These are phyloP conservation scores for Drosophila seclusa DNA, from an alignment of 2,888 invertebrate species.

Conservation along the genomic window DNA sequence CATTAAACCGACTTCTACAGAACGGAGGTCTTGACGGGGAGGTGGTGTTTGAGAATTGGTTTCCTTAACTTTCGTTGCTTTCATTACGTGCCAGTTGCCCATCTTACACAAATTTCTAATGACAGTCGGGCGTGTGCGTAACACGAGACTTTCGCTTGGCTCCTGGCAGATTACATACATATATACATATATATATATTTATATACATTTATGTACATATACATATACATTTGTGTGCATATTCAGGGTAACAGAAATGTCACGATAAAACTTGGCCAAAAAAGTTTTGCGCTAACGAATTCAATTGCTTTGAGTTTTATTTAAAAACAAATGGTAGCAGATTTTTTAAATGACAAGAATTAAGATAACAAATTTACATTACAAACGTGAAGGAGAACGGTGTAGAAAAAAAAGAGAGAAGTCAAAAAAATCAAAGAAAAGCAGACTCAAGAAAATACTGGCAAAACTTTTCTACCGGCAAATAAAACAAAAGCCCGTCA, in stretches of 20 bases:
- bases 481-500: slow-evolving; percentile 75
- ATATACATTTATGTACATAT: neutral
- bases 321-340: slow-evolving; percentile 72
- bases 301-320: slow-evolving; percentile 75
- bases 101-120: slow-evolving; percentile 28
- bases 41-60: slow-evolving; percentile 13
- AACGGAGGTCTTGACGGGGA: neutral
- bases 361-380: slow-evolving; percentile 79
- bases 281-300: slow-evolving; percentile 56
- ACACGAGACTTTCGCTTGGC: slow-evolving; percentile 29
- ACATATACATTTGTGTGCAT: slow-evolving; percentile 2
- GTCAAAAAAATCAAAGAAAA: slow-evolving; percentile 29
- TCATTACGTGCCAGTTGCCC: slow-evolving; percentile 42
- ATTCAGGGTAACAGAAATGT: slow-evolving; percentile 23
- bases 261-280: slow-evolving; percentile 52
- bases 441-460: slow-evolving; percentile 48
- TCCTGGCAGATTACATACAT: slow-evolving; percentile 1
- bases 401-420: slow-evolving; percentile 8
- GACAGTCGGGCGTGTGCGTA: slow-evolving; percentile 57
- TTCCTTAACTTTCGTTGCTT: slow-evolving; percentile 31
- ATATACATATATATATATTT: neutral
- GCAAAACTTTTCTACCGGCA: slow-evolving; percentile 66
- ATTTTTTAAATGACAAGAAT: slow-evolving; percentile 78
- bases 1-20: slow-evolving; percentile 61
- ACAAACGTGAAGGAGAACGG: slow-evolving; percentile 27